Evolutionary conservation across 1,140 invertebrate genomes (phyloP), one percentile per base, ranked within the genome.

Genomic region (Metopolophium dirhodum): DNA sequence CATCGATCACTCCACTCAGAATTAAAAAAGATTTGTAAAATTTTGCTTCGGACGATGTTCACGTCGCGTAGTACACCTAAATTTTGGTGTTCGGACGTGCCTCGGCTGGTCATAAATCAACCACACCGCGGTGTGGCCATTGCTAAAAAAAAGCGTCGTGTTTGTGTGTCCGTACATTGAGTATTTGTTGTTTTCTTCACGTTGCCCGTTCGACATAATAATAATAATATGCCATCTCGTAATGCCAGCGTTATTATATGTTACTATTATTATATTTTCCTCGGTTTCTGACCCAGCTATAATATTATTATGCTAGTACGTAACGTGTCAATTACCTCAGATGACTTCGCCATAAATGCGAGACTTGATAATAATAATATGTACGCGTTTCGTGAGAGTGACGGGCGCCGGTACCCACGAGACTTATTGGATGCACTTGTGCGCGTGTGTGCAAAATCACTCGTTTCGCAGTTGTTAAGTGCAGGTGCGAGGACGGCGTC

Each of bases 271-370:
- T 85, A 26, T 37, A 85, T 85, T 85, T 85, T 85, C 37, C 22
- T 85, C 23, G 22, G 41, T 45, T 85, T 85, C 83, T 85, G 41
- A 26, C 82, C 82, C 22, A 83, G 82, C 37, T 37, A 22, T 83
- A 83, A 23, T 83, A 26, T 41, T 41, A 45, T 26, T 23, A 77
- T 77, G 18, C 30, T 6, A 18, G 14, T 77, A 77, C 61, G 61
- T 77, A 77, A 77, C 23, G 1, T 41, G 51, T 90, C 88, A 90
- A 90, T 90, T 90, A 90, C 51, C 88, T 90, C 54, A 22, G 51
- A 90, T 90, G 88, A 90, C 88, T 51, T 41, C 88, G 88, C 88
- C 88, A 90, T 90, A 90, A 90, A 90, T n/a, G 6, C 30, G 61
- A 77, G 61, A n/a, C 61, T 77, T 20, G 11, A 77, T 77, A 77